Evolutionary conservation across 2,797 vertebrate species (phyloP).

Genomic region (Bryconaethiops microstoma): DNA sequence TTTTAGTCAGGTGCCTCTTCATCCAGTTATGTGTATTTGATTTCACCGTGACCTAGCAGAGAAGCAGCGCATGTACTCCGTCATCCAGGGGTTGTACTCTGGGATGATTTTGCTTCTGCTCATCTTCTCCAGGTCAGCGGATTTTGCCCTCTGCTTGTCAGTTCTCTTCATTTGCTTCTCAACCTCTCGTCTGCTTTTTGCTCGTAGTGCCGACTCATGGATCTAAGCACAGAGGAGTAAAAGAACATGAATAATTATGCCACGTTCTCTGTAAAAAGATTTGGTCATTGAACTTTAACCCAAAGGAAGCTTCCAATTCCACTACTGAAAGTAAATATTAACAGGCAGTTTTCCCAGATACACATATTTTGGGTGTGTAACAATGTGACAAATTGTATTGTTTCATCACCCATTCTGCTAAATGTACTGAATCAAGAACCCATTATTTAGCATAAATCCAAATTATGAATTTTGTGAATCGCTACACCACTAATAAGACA

Average conservation of each 20-base stretch:
- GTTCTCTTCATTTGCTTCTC: conserved; percentile 81
- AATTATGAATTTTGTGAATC: neutral
- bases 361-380: too few relatives aligned
- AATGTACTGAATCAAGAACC: too few relatives aligned
- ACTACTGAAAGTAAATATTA: neutral
- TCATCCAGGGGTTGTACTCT: conserved; percentile 91
- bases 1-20: neutral
- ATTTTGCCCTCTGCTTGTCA: conserved; percentile 79
- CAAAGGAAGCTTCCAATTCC: neutral
- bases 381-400: too few relatives aligned
- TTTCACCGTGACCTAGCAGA: conserved; percentile 84
- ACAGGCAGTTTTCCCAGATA: neutral
- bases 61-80: conserved; percentile 96
- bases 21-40: neutral
- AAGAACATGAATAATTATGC: neutral
- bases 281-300: neutral
- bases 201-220: conserved; percentile 89
- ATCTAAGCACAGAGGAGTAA: conserved; percentile 77
- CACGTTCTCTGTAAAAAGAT: neutral
- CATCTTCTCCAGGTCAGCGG: conserved; percentile 76
- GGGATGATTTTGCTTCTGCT: conserved; percentile 69
- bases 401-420: neutral
- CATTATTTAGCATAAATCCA: too few relatives aligned
- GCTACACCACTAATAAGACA: neutral
- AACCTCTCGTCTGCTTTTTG: conserved; percentile 88